Evolutionary conservation across 37 sponge, comb jelly and placozoan species (phyloP), one percentile per base, ranked within the genome.

Genomic region (Geodia barretti): DNA sequence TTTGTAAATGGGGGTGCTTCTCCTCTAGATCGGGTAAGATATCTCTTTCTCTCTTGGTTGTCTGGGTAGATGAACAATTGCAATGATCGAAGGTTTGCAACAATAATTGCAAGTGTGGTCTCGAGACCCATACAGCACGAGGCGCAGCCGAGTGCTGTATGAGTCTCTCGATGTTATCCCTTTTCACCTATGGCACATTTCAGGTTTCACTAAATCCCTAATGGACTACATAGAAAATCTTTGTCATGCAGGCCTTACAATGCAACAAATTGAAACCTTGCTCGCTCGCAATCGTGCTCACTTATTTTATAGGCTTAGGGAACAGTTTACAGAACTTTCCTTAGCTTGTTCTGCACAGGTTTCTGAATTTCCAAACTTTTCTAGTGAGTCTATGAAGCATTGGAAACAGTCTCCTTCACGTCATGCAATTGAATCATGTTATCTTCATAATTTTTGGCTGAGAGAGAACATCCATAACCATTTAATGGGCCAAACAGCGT

Each of bases 131-230:
- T n/a, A n/a, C n/a, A n/a, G n/a, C n/a, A n/a, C n/a, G n/a, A n/a
- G n/a, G n/a, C n/a, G n/a, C n/a, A n/a, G n/a, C n/a, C n/a, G n/a
- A n/a, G n/a, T n/a, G n/a, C n/a, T n/a, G n/a, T n/a, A n/a, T n/a
- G n/a, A n/a, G n/a, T n/a, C n/a, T n/a, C n/a, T n/a, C n/a, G n/a
- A n/a, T 47, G 54, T 47, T 47, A 14, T 47, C 54, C 54, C 54
- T 47, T 47, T 47, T 47, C 54, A 20, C 0, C 31, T 82, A 21
- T 82, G 82, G 82, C 74, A 72, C 42, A 36, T 28, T n/a, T 64
- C 82, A 17, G 82, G 82, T 0, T 81, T 82, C 32, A 79, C 80
- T 70, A 47, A 47, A 47, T 47, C 54, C 7, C 54, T 47, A 47
- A 47, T 47, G 54, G 54, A 47, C 11, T 47, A 47, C 54, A 47